A percentile compares a stretch with the other conserved stretches of the same genome.
These are phyloP conservation scores for Cyclargus thomasi DNA, from an alignment of 1,140 invertebrate species.

Conservation along the genomic window DNA sequence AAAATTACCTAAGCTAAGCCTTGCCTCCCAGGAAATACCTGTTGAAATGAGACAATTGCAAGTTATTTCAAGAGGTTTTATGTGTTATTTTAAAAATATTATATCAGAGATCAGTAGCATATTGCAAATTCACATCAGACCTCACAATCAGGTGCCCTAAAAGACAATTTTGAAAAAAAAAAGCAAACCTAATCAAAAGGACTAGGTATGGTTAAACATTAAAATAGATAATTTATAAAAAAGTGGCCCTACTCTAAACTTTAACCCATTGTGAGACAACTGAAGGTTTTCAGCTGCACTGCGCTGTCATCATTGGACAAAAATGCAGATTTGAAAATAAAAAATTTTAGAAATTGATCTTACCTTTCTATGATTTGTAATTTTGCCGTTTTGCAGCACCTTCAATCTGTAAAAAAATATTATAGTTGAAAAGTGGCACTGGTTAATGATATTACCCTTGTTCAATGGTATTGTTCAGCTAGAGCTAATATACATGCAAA, in stretches of 20 bases:
- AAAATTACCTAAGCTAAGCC: conserved; percentile 14
- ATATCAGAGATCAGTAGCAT: conserved; percentile 26
- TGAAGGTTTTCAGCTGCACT: conserved; percentile 66
- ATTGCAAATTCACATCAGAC: conserved; percentile 52
- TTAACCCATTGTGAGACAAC: conserved; percentile 47
- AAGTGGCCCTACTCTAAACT: conserved; percentile 41
- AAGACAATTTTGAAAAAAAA: conserved; percentile 32
- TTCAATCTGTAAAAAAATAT: background rate
- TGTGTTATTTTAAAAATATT: background rate
- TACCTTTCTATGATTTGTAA: no score
- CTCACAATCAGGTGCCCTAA: conserved; percentile 57
- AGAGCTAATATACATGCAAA: conserved; percentile 75
- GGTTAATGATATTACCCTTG: background rate
- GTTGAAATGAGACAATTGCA: conserved; percentile 16
- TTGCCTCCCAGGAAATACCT: conserved; percentile 25
- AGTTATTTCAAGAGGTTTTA: background rate
- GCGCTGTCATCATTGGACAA: conserved; percentile 55
- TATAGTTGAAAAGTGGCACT: background rate
- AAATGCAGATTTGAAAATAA: background rate
- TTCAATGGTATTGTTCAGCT: conserved; percentile 40
- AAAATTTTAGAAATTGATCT: no score
- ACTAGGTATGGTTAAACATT: background rate
- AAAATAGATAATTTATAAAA: conserved; percentile 17
- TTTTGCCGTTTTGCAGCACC: no score
- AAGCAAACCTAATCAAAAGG: background rate